Conservation (phyloP, 2,113 vertebrate species). For the Bubo blakistoni region DNA sequence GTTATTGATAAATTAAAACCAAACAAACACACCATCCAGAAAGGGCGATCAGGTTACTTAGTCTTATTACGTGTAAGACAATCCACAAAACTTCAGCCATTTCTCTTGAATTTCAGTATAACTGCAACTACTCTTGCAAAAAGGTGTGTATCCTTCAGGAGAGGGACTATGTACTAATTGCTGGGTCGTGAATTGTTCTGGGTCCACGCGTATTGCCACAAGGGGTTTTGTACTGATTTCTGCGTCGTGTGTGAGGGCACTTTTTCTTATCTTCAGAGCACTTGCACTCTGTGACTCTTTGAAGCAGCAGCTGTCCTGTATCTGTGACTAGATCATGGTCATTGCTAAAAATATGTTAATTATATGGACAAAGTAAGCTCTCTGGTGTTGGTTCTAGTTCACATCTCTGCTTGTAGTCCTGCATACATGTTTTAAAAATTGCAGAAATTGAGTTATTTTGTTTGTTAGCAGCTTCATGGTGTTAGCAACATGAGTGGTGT, state of each 20-base stretch:
- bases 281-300: background rate
- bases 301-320: background rate
- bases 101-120: background rate
- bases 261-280: background rate
- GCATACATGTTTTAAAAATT: background rate
- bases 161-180: background rate
- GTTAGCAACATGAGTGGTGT: background rate
- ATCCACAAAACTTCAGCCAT: background rate
- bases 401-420: background rate
- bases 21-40: background rate
- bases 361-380: background rate
- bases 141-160: background rate
- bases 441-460: background rate
- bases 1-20: background rate
- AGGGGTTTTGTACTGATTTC: background rate
- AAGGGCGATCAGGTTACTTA: background rate
- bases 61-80: background rate
- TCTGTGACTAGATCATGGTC: background rate
- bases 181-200: rapidly evolving
- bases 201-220: background rate
- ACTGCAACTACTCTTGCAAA: background rate
- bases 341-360: background rate
- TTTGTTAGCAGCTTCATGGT: background rate
- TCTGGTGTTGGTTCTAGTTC: background rate
- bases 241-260: background rate